These are phyloP conservation scores for Acanthurus lineatus DNA, from an alignment of 2,797 vertebrate genomes.

Conservation along the genomic window DNA sequence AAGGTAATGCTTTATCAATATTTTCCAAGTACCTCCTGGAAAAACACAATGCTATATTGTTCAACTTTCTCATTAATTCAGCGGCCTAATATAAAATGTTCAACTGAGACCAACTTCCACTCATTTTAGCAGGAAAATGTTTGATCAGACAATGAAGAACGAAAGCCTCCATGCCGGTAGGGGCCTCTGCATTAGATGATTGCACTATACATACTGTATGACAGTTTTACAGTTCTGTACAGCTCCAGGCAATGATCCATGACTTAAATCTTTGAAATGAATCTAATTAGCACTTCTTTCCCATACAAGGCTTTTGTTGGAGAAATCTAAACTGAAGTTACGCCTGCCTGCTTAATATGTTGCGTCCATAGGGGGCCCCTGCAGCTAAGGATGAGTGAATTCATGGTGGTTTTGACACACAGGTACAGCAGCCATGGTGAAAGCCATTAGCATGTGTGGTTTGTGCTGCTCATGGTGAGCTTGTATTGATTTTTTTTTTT, in stretches of 20 bases:
- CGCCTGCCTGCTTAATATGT: constrained; percentile 15
- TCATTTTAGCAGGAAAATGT: not conserved
- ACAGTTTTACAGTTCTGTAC: constrained; percentile 8
- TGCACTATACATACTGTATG: constrained; percentile 13
- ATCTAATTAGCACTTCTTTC: constrained; percentile 58
- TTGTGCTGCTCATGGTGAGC: constrained; percentile 33
- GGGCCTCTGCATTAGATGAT: constrained; percentile 4
- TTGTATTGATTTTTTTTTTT: constrained; percentile 53
- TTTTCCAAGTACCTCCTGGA: not conserved
- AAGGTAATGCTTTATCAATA: not conserved
- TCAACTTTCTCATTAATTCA: not conserved
- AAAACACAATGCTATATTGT: not conserved
- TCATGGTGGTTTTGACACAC: constrained; percentile 26
- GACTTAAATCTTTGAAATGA: constrained; percentile 46
- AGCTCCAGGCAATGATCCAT: constrained; percentile 40
- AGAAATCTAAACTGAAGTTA: constrained; percentile 33
- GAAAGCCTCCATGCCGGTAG: not conserved
- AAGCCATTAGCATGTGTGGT: constrained; percentile 56
- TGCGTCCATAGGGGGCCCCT: constrained; percentile 5
- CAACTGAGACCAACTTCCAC: not conserved
- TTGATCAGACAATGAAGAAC: constrained; percentile 4
- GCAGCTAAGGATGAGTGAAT: constrained; percentile 15
- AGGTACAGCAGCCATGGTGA: constrained; percentile 14
- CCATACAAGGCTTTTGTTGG: constrained; percentile 16
- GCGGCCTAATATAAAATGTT: not conserved